Percentiles rank a stretch among this genome's conserved stretches.
Evolutionary conservation across 2,113 vertebrate species (phyloP).

Genomic region (Conger conger): DNA sequence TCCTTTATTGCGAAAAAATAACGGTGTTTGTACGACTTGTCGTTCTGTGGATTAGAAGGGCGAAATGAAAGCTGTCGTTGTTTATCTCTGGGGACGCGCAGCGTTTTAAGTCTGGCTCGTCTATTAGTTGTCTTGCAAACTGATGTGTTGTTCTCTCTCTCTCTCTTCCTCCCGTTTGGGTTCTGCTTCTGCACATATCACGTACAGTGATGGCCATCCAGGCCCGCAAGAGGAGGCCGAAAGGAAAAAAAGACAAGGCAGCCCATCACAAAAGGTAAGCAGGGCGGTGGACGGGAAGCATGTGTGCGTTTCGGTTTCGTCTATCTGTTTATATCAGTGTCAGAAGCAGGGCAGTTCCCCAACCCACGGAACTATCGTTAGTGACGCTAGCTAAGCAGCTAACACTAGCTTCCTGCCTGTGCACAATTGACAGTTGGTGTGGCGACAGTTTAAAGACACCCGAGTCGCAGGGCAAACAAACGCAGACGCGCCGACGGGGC

Average conservation of each 20-base stretch:
- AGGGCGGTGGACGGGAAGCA: constrained; percentile 37
- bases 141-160: constrained; percentile 48
- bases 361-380: background rate
- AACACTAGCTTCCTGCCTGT: background rate
- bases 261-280: constrained; percentile 71
- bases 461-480: background rate
- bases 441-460: background rate
- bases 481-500: background rate
- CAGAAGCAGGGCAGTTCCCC: constrained; percentile 33
- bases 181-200: constrained; percentile 33
- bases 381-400: background rate
- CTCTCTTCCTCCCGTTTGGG: constrained; percentile 44
- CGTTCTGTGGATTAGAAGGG: background rate
- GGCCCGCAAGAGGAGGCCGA: constrained; percentile 90
- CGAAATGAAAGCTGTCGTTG: constrained; percentile 22
- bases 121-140: constrained; percentile 21
- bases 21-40: background rate
- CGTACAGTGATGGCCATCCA: constrained; percentile 87
- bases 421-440: background rate
- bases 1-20: constrained; percentile 18
- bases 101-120: constrained; percentile 45
- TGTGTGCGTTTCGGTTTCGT: background rate
- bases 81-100: constrained; percentile 38
- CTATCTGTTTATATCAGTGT: constrained; percentile 23
- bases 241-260: constrained; percentile 79